Conservation (phyloP, 2,888 invertebrate genomes). For the Chelonus formosanus region DNA sequence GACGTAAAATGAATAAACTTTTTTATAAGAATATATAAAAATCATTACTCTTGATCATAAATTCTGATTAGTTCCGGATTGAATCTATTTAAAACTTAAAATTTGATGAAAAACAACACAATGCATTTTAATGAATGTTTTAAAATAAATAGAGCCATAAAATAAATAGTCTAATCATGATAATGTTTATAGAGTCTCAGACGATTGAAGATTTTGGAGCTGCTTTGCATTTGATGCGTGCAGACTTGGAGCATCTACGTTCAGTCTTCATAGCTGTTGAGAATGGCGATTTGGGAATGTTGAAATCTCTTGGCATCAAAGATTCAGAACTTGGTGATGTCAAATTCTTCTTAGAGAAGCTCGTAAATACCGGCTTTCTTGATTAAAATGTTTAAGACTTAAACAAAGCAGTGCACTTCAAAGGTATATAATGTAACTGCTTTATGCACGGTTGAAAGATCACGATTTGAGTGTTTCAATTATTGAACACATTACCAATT, state of each 20-base stretch:
- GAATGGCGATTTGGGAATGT: slow-evolving; percentile 92
- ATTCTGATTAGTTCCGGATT: no score
- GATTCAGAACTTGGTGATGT: slow-evolving; percentile 95
- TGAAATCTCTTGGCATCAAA: slow-evolving; percentile 93
- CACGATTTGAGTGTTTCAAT: slow-evolving; percentile 1
- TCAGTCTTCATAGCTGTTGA: slow-evolving; percentile 96
- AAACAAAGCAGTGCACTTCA: slow-evolving; percentile 4
- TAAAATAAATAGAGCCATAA: no score
- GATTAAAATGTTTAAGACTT: slow-evolving; percentile 71
- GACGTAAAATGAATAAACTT: no score
- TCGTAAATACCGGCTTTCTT: slow-evolving; percentile 94
- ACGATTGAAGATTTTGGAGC: slow-evolving; percentile 94
- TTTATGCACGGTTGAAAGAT: neutral
- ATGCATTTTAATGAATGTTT: no score
- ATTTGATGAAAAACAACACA: no score
- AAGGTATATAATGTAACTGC: neutral
- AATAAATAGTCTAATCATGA: slow-evolving; percentile 1
- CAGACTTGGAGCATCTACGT: slow-evolving; percentile 90
- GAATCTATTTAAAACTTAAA: neutral
- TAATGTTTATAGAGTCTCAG: slow-evolving; percentile 77
- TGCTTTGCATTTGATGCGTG: slow-evolving; percentile 84
- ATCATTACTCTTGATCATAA: neutral
- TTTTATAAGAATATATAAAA: no score
- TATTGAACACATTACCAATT: no score
- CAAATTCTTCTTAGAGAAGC: slow-evolving; percentile 94